A percentile compares a stretch with the other conserved stretches of the same genome.
Conservation (phyloP, 2,113 vertebrate genomes). For the Oryzias curvinotus region DNA sequence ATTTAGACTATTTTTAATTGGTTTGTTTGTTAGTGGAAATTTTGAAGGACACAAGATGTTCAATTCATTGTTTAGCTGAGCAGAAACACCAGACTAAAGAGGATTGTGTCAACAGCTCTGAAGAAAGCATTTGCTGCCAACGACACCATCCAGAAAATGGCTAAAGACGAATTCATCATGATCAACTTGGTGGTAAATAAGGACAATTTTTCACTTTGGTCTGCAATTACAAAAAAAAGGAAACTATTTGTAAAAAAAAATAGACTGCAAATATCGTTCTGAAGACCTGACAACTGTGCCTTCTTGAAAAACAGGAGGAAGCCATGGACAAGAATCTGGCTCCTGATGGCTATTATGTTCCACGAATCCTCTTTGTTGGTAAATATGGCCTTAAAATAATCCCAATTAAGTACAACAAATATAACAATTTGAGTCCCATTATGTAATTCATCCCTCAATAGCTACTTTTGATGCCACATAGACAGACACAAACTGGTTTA, state of each 20-base stretch:
- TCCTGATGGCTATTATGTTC: slow-evolving; percentile 87
- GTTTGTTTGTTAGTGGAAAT: no score
- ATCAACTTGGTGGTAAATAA: slow-evolving; percentile 84
- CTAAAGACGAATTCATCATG: slow-evolving; percentile 87
- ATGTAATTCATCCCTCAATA: background rate
- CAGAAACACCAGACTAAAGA: slow-evolving; percentile 6
- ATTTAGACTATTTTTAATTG: no score
- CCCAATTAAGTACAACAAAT: background rate
- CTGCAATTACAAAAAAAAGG: no score
- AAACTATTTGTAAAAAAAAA: background rate
- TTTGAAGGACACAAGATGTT: no score
- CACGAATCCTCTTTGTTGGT: slow-evolving; percentile 91
- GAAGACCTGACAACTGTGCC: background rate
- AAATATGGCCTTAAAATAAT: slow-evolving; percentile 34
- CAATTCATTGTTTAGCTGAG: background rate
- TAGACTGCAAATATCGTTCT: background rate
- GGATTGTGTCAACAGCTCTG: slow-evolving; percentile 73
- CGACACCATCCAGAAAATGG: slow-evolving; percentile 84
- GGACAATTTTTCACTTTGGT: background rate
- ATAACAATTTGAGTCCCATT: no score
- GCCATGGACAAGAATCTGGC: slow-evolving; percentile 83
- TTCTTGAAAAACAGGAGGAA: slow-evolving; percentile 77
- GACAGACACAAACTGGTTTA: no score
- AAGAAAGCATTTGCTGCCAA: slow-evolving; percentile 83
- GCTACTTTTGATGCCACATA: background rate